phyloP scores from a whole-genome alignment of 2,797 vertebrate species.

The Mus caroli region DNA sequence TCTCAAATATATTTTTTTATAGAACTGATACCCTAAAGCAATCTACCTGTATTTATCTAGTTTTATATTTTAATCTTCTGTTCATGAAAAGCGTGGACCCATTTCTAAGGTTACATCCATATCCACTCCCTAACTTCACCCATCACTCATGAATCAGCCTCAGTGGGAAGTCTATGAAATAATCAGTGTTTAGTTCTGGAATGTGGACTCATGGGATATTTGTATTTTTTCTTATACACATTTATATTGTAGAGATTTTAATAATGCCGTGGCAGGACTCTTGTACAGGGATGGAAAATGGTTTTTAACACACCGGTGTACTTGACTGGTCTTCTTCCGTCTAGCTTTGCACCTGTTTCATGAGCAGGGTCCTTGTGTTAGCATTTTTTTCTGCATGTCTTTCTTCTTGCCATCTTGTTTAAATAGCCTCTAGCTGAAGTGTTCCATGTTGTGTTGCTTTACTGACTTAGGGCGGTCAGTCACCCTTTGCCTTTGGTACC shows the following conservation, averaged over 20 bases:
- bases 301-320: background rate
- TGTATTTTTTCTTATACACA: slow-evolving; percentile 53
- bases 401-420: slow-evolving; percentile 28
- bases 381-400: slow-evolving; percentile 35
- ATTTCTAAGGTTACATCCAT: background rate
- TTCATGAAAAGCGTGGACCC: background rate
- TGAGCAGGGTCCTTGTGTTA: background rate
- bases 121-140: fast-evolving
- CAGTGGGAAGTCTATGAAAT: background rate
- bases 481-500: background rate
- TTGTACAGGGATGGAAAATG: slow-evolving; percentile 37
- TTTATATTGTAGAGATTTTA: slow-evolving; percentile 23
- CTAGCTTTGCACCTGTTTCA: background rate
- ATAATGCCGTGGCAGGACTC: slow-evolving; percentile 13
- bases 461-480: background rate
- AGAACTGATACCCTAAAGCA: slow-evolving; percentile 29
- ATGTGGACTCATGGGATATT: slow-evolving; percentile 13
- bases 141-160: background rate
- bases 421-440: background rate
- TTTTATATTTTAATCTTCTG: slow-evolving; percentile 62
- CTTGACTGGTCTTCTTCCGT: slow-evolving; percentile 46
- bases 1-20: background rate
- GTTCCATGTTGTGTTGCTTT: background rate
- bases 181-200: background rate
- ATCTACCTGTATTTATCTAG: background rate